Conservation (phyloP, 2,113 vertebrate genomes). For the Pseudolaguvia tuberculata region DNA sequence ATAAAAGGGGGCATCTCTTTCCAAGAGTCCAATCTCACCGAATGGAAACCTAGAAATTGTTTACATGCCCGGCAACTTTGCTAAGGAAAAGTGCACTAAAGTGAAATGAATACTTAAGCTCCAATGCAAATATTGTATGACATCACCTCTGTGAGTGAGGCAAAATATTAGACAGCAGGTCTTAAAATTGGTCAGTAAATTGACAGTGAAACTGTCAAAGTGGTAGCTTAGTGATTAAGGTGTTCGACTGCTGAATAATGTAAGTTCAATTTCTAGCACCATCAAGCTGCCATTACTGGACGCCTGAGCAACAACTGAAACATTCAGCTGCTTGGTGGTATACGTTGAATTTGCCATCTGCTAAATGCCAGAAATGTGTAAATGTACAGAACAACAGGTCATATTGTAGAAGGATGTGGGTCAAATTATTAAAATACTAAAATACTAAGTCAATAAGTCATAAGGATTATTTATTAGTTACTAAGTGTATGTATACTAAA, state of each 20-base stretch:
- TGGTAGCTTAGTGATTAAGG: too few relatives aligned
- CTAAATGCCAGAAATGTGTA: too few relatives aligned
- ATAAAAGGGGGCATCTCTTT: not conserved
- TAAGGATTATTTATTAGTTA: too few relatives aligned
- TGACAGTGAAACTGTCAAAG: too few relatives aligned
- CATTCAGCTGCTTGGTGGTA: too few relatives aligned
- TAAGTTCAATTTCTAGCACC: too few relatives aligned
- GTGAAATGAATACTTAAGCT: not conserved
- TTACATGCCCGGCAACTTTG: not conserved
- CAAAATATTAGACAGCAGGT: not conserved
- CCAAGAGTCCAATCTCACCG: not conserved
- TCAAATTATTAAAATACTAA: not conserved
- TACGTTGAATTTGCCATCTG: too few relatives aligned
- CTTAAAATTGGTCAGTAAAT: not conserved
- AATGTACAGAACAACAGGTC: not conserved
- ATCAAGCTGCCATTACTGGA: too few relatives aligned
- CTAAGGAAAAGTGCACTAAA: constrained; percentile 9
- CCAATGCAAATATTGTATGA: constrained; percentile 1
- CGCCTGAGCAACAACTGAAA: too few relatives aligned
- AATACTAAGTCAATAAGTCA: not conserved
- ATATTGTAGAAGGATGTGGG: not conserved
- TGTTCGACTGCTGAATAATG: too few relatives aligned
- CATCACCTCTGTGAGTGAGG: not conserved
- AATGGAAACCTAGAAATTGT: not conserved
- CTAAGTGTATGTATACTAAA: too few relatives aligned